Evolutionary conservation across 2,113 vertebrate genomes (phyloP), one percentile per base, ranked within the genome.

Genomic region (Syngnathus scovelli): DNA sequence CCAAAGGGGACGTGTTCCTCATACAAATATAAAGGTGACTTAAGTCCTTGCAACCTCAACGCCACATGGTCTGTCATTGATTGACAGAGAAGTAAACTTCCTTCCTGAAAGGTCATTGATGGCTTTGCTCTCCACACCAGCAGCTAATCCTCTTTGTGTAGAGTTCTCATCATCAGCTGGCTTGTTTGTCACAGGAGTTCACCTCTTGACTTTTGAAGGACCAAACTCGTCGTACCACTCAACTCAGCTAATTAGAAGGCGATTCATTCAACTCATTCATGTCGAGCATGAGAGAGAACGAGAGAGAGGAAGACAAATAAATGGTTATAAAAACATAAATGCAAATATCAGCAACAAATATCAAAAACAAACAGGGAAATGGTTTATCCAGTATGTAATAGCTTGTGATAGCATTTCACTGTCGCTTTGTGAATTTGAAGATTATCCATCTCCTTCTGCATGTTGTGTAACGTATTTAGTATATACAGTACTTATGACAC

Each of bases 1-100:
- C 77, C 66, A 58, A 67, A 75, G 61, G 76, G 78, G 79, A 83
- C 69, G 73, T 85, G 80, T 76, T 39, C 61, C 61, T 54, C 46
- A 16, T 21, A 46, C 46, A 39, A 33, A 4, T 33, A 27, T 9
- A 5, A 70, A 60, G 66, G 51, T 75, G 56, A 70, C 37, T 33
- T 56, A 64, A 52, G 49, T 21, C 33, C 38, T 23, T 48, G n/a
- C 62, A 39, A 36, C 51, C 70, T 62, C 37, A 66, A 59, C 49
- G 5, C 55, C 69, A 60, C 69, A 71, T 64, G 62, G 38, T 21
- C 64, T 61, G 54, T 67, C 62, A 81, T 64, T 77, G 76, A 77
- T 73, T 83, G 75, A 76, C 67, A 70, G 67, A 72, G 62, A 60
- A 59, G 59, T 61, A 70, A 62, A 54, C 58, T 72, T 74, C 68